These are phyloP conservation scores for Nothoprocta pentlandii DNA, from an alignment of 2,113 vertebrate genomes.

Conservation along the genomic window DNA sequence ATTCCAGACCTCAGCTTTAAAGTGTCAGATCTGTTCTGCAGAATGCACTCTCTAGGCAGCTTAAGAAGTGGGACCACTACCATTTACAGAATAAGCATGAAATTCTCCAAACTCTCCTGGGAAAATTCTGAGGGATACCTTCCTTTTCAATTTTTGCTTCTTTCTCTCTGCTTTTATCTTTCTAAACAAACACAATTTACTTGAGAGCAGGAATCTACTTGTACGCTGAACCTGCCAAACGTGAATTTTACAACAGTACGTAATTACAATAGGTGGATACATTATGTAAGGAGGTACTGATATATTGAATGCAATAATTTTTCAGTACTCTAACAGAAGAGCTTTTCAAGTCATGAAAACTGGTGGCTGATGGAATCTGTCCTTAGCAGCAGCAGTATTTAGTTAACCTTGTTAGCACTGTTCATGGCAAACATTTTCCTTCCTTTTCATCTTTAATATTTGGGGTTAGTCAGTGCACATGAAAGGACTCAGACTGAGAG, in stretches of 20 bases:
- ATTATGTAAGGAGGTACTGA: not conserved
- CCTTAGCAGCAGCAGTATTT: not conserved
- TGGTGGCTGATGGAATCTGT: not conserved
- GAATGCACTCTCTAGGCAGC: not conserved
- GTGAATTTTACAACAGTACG: not conserved
- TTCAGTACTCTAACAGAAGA: not conserved
- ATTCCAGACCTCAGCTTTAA: not conserved
- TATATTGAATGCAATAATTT: slow-evolving; percentile 1
- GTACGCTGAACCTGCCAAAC: slow-evolving; percentile 9
- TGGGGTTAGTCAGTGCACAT: not conserved
- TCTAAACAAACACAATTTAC: not conserved
- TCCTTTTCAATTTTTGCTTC: not conserved
- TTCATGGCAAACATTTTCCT: not conserved
- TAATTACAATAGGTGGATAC: not conserved
- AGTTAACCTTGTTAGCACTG: not conserved
- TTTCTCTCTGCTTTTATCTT: not conserved
- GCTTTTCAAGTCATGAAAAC: not conserved
- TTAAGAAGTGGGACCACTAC: not conserved
- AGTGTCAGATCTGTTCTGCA: not conserved
- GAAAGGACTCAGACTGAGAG: not conserved
- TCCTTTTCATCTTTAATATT: not conserved
- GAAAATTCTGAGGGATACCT: not conserved
- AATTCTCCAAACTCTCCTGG: not conserved
- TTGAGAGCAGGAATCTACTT: not conserved
- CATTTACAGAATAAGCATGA: not conserved